Percentiles rank a stretch among this genome's conserved stretches.
Evolutionary conservation across 2,113 vertebrate genomes (phyloP).

Genomic region (Turdus rufiventris): DNA sequence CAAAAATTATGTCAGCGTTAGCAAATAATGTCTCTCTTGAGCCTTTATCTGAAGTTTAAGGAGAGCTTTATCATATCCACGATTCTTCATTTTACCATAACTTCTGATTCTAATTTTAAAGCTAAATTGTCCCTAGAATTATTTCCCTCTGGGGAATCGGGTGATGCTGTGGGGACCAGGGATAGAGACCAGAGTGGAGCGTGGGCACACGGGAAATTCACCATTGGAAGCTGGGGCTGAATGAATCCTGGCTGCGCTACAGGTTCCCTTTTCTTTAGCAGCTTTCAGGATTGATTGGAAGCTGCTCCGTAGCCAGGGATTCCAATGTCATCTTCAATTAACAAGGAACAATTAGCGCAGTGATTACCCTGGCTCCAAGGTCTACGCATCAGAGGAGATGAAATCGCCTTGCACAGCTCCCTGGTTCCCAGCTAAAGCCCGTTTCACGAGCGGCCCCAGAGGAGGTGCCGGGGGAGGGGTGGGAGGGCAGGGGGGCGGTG

Average conservation of each 20-base stretch:
- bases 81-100: background rate
- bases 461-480: background rate
- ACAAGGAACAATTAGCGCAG: constrained; percentile 87
- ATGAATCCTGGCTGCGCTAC: background rate
- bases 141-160: background rate
- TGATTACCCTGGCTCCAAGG: constrained; percentile 53
- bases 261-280: constrained; percentile 28
- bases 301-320: constrained; percentile 77
- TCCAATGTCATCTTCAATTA: constrained; percentile 94
- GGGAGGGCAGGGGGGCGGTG: background rate
- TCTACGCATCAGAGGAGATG: constrained; percentile 61
- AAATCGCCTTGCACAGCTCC: background rate
- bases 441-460: background rate
- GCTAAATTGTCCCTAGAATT: background rate
- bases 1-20: accelerated
- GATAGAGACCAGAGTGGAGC: background rate
- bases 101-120: background rate
- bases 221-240: background rate
- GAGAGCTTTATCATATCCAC: background rate
- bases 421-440: background rate
- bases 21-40: background rate
- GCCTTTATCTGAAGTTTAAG: background rate
- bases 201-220: background rate
- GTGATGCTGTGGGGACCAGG: background rate
- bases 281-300: constrained; percentile 55